Evolutionary conservation across 2,113 vertebrate genomes (phyloP).

Genomic region (Nothobranchius furzeri): DNA sequence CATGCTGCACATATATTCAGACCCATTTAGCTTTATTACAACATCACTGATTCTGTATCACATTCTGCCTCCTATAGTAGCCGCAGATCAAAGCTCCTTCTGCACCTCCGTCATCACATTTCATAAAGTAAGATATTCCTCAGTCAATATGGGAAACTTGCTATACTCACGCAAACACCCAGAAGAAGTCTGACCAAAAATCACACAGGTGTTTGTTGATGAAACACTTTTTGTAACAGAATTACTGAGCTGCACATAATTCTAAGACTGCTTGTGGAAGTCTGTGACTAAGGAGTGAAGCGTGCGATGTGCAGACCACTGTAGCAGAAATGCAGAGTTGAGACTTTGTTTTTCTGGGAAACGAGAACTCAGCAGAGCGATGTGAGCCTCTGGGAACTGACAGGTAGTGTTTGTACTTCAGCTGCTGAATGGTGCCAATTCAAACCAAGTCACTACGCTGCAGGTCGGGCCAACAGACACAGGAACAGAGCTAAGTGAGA

Average conservation of each 20-base stretch:
- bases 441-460: constrained; percentile 52
- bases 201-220: neutral
- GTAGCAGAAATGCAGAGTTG: constrained; percentile 8
- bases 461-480: constrained; percentile 49
- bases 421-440: constrained; percentile 48
- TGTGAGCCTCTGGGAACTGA: constrained; percentile 51
- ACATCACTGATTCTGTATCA: too few species aligned
- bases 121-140: too few species aligned
- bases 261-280: neutral
- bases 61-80: too few species aligned
- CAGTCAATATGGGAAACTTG: too few species aligned
- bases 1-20: too few species aligned
- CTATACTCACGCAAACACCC: too few species aligned
- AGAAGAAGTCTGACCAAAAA: too few species aligned
- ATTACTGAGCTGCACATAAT: neutral
- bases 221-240: neutral
- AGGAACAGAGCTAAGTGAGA: constrained; percentile 27
- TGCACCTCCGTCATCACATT: too few species aligned
- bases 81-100: too few species aligned
- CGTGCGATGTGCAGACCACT: neutral
- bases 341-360: constrained; percentile 23
- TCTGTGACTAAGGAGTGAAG: neutral
- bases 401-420: constrained; percentile 64
- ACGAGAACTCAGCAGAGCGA: constrained; percentile 31
- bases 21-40: too few species aligned